Percentiles rank a stretch among this genome's conserved stretches.
Conservation (phyloP, 2,797 vertebrate species). For the Acropternis orthonyx region DNA sequence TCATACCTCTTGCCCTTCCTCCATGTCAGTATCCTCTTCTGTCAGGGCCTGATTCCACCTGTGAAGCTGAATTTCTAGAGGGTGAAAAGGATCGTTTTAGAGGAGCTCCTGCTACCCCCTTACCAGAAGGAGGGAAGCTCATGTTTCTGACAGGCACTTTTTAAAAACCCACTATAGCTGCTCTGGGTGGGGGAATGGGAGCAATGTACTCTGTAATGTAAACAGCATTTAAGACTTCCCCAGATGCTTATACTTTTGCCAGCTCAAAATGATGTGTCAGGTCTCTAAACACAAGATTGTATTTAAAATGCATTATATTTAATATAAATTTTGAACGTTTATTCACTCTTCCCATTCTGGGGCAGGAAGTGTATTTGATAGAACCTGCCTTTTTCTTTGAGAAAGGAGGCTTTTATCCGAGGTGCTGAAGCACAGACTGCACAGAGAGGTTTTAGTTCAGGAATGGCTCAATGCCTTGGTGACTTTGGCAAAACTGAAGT, state of each 20-base stretch:
- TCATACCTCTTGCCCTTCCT: not conserved
- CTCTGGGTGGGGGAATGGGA: not conserved
- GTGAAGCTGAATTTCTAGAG: not conserved
- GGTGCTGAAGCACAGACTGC: not conserved
- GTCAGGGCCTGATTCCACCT: not conserved
- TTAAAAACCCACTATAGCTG: not conserved
- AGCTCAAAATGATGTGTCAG: not conserved
- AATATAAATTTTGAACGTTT: not conserved
- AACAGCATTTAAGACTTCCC: not conserved
- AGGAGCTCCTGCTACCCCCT: not conserved
- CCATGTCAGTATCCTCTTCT: not conserved
- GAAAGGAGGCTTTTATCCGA: not conserved
- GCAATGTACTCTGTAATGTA: not conserved
- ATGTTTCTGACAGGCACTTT: not conserved
- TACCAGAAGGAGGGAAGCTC: not conserved
- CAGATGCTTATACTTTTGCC: not conserved
- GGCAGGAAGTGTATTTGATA: not conserved
- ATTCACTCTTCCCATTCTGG: not conserved
- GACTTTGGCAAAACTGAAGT: not conserved
- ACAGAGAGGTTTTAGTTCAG: not conserved
- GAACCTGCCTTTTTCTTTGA: not conserved
- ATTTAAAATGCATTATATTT: slow-evolving; percentile 13
- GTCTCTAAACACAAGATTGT: not conserved
- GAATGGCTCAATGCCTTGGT: not conserved
- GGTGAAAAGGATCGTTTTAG: not conserved